A percentile compares a stretch with the other conserved stretches of the same genome.
phyloP scores from a whole-genome alignment of 2,797 vertebrate genomes.

The Loriculus beryllinus region DNA sequence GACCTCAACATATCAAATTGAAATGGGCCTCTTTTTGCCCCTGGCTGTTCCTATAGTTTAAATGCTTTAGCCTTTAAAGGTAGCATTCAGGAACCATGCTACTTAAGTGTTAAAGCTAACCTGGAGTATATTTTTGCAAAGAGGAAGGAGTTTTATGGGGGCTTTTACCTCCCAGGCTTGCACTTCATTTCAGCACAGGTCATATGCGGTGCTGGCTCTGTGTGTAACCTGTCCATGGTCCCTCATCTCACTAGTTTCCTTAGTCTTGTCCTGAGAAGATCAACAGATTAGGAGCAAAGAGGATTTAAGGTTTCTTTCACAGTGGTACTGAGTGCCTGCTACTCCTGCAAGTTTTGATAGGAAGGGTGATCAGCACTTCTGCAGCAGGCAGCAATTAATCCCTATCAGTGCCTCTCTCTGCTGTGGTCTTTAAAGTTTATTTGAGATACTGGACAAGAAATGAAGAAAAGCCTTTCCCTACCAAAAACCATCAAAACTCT shows the following conservation, averaged over 20 bases:
- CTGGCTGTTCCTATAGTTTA: conserved; percentile 59
- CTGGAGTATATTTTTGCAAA: conserved; percentile 7
- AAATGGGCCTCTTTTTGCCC: conserved; percentile 55
- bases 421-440: background rate
- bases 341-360: background rate
- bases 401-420: background rate
- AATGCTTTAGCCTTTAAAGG: conserved; percentile 60
- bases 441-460: background rate
- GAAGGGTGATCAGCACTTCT: background rate
- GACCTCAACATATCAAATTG: conserved; percentile 56
- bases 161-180: conserved; percentile 19
- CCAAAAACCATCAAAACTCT: background rate
- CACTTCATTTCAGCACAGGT: background rate
- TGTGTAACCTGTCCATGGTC: background rate
- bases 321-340: background rate
- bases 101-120: conserved; percentile 44
- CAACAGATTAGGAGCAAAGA: background rate
- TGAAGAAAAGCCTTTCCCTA: background rate
- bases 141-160: background rate
- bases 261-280: background rate
- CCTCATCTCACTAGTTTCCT: background rate
- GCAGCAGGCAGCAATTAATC: background rate
- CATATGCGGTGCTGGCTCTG: background rate
- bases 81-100: conserved; percentile 62
- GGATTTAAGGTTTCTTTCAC: background rate